Evolutionary conservation across 1,140 invertebrate species (phyloP).

Genomic region (Hylaeus volcanicus): DNA sequence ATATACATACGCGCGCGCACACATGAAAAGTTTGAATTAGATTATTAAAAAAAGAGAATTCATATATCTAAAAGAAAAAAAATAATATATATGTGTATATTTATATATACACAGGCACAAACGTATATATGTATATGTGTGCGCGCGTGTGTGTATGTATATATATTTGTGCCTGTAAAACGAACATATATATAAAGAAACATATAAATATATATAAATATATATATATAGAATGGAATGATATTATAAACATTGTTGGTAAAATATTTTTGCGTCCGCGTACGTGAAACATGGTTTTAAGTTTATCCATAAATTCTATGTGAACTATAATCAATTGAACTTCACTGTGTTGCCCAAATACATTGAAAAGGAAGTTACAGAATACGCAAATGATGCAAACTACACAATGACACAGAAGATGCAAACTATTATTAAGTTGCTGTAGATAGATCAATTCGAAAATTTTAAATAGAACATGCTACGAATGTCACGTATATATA

Average conservation of each 20-base stretch:
- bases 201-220: slow-evolving; percentile 50
- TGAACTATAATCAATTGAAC: slow-evolving; percentile 66
- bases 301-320: slow-evolving; percentile 74
- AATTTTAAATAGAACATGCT: slow-evolving; percentile 52
- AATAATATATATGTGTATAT: slow-evolving; percentile 56
- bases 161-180: slow-evolving; percentile 27
- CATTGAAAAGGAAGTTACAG: slow-evolving; percentile 46
- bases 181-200: slow-evolving; percentile 40
- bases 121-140: slow-evolving; percentile 52
- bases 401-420: slow-evolving; percentile 1
- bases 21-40: slow-evolving; percentile 58
- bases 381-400: neutral
- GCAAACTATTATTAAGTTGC: slow-evolving; percentile 54
- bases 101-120: slow-evolving; percentile 49
- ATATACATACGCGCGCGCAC: slow-evolving; percentile 24
- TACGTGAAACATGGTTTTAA: slow-evolving; percentile 63
- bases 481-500: slow-evolving; percentile 51
- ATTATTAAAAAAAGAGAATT: slow-evolving; percentile 72
- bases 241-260: slow-evolving; percentile 76
- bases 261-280: slow-evolving; percentile 78
- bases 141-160: slow-evolving; percentile 36
- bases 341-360: slow-evolving; percentile 68
- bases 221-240: slow-evolving; percentile 54
- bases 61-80: slow-evolving; percentile 63
- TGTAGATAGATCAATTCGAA: slow-evolving; percentile 62